A percentile compares a stretch with the other conserved stretches of the same genome.
phyloP scores from a whole-genome alignment of 2,113 vertebrate species.

The Sceloporus undulatus region DNA sequence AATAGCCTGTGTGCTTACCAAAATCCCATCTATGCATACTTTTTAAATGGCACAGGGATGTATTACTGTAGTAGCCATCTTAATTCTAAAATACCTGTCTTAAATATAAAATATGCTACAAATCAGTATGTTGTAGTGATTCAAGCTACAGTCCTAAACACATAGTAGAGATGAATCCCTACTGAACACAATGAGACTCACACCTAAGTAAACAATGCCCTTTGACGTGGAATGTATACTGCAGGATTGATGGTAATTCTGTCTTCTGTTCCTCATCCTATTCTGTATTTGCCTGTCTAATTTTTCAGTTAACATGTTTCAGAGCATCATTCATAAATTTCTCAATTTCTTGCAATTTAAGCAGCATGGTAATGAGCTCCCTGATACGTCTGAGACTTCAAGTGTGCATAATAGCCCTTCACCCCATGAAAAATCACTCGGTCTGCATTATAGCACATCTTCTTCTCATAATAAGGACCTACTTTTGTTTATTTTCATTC shows the following conservation, averaged over 20 bases:
- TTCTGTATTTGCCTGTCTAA: background rate
- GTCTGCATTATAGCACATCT: background rate
- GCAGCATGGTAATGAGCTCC: background rate
- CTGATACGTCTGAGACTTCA: background rate
- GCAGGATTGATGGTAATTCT: too few relatives aligned
- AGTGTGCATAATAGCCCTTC: background rate
- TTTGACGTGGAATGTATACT: too few relatives aligned
- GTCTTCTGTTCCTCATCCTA: background rate
- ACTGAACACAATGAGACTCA: background rate
- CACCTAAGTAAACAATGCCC: too few relatives aligned
- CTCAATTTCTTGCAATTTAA: background rate
- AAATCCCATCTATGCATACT: background rate
- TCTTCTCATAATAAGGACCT: background rate
- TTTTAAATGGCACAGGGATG: background rate
- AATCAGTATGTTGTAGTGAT: background rate
- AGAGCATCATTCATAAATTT: background rate
- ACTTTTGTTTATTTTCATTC: too few relatives aligned
- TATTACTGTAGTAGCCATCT: too few relatives aligned
- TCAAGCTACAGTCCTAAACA: background rate
- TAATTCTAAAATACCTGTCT: background rate
- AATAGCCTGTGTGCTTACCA: background rate
- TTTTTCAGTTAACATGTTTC: background rate
- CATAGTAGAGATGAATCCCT: too few relatives aligned
- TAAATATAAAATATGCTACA: background rate
- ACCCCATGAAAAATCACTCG: background rate